Evolutionary conservation across 2,113 vertebrate genomes (phyloP).

Genomic region (Aix galericulata): DNA sequence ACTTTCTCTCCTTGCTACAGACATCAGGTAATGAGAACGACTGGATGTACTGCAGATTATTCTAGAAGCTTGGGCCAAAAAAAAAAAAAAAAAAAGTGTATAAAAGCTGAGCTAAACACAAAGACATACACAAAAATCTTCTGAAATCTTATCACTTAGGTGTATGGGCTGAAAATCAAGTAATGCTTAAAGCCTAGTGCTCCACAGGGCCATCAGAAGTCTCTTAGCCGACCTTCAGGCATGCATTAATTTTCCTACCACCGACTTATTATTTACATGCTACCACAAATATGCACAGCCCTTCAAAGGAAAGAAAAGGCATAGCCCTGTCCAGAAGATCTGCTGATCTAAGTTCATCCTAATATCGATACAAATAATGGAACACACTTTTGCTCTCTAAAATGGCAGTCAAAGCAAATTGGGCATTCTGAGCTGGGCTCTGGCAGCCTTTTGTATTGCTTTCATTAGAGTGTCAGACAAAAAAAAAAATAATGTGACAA

Average conservation of each 20-base stretch:
- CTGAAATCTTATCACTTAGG: slow-evolving; percentile 28
- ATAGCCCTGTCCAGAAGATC: background rate
- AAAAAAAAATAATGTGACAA: slow-evolving; percentile 65
- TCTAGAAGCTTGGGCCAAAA: slow-evolving; percentile 18
- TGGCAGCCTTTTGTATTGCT: slow-evolving; percentile 69
- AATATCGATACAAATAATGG: slow-evolving; percentile 40
- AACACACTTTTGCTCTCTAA: slow-evolving; percentile 54
- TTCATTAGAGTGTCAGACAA: slow-evolving; percentile 70
- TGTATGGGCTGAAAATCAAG: slow-evolving; percentile 8
- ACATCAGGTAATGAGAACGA: slow-evolving; percentile 39
- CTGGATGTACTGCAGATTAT: slow-evolving; percentile 6
- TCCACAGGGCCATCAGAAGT: background rate
- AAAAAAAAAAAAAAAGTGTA: background rate
- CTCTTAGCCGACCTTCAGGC: background rate
- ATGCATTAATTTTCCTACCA: background rate
- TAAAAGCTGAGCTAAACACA: background rate
- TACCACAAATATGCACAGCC: background rate
- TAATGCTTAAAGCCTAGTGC: background rate
- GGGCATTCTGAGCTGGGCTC: slow-evolving; percentile 68
- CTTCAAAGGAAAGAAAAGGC: background rate
- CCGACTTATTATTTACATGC: background rate
- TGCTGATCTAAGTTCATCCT: background rate
- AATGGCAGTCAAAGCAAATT: slow-evolving; percentile 71
- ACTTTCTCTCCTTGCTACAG: background rate
- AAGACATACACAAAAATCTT: background rate